Evolutionary conservation across 2,888 invertebrate species (phyloP).

Genomic region (Volucella inanis): DNA sequence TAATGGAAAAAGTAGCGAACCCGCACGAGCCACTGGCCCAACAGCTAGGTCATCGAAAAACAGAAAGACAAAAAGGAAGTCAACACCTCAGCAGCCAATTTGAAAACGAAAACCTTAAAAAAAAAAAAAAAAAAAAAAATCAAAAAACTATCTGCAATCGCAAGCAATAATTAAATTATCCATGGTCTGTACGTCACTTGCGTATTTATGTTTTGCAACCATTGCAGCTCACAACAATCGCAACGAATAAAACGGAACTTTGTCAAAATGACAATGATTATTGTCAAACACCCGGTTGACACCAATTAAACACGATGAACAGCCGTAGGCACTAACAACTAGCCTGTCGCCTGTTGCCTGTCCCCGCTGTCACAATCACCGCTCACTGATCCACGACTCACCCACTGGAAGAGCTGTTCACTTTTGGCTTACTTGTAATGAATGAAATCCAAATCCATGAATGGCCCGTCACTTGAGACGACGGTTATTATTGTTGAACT

Average conservation of each 20-base stretch:
- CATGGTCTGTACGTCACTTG: slow-evolving; percentile 55
- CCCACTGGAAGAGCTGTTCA: slow-evolving; percentile 59
- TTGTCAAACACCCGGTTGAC: slow-evolving; percentile 74
- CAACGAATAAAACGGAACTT: slow-evolving; percentile 61
- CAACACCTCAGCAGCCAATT: slow-evolving; percentile 25
- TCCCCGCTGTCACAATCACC: slow-evolving; percentile 18
- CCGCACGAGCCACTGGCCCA: slow-evolving; percentile 24
- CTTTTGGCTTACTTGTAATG: slow-evolving; percentile 53
- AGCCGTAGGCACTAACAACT: slow-evolving; percentile 47
- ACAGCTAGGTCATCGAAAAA: slow-evolving; percentile 58
- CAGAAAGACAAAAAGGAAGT: slow-evolving; percentile 15
- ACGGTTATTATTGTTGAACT: slow-evolving; percentile 69
- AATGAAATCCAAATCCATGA: slow-evolving; percentile 73
- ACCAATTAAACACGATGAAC: slow-evolving; percentile 72
- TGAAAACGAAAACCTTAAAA: neutral
- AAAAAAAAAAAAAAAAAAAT: slow-evolving; percentile 20
- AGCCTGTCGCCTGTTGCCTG: neutral
- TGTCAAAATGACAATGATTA: slow-evolving; percentile 68
- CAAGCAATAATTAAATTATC: slow-evolving; percentile 53
- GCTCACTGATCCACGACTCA: slow-evolving; percentile 31
- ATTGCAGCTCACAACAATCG: slow-evolving; percentile 44
- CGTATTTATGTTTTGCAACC: slow-evolving; percentile 54
- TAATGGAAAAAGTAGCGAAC: slow-evolving; percentile 13
- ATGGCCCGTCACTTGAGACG: slow-evolving; percentile 71
- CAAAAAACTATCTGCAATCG: slow-evolving; percentile 34